Percentiles rank a stretch among this genome's conserved stretches.
Conservation (phyloP, 2,797 vertebrate genomes). For the Sebastes vulpes region DNA sequence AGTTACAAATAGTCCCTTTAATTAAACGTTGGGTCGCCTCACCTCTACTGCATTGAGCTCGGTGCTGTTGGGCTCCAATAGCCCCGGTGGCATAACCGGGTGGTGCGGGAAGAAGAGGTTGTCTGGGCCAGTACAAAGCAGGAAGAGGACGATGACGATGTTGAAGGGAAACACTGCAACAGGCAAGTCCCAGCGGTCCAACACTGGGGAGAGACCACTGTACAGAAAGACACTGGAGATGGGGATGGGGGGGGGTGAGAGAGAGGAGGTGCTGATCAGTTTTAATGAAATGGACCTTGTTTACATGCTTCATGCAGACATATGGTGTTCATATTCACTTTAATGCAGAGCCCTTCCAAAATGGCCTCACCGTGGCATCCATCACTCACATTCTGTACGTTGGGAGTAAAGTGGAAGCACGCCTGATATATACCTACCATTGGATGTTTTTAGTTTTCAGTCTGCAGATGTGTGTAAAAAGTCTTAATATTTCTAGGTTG, state of each 20-base stretch:
- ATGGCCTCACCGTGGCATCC: neutral
- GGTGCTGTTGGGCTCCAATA: conserved; percentile 64
- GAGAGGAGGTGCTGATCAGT: neutral
- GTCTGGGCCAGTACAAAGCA: conserved; percentile 74
- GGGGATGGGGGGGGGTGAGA: neutral
- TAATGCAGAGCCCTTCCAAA: neutral
- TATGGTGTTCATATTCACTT: neutral
- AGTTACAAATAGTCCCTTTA: too few relatives aligned
- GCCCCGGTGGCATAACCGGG: conserved; percentile 35
- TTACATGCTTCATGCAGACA: neutral
- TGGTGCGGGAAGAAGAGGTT: conserved; percentile 80
- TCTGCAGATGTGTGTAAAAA: neutral
- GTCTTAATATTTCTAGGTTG: neutral
- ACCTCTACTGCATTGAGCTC: conserved; percentile 71
- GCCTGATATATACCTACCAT: too few relatives aligned
- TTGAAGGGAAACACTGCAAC: conserved; percentile 85
- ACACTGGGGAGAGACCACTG: conserved; percentile 72
- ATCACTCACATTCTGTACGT: neutral
- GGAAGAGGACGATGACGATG: conserved; percentile 78
- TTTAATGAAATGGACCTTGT: neutral
- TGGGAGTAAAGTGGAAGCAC: neutral
- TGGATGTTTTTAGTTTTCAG: neutral
- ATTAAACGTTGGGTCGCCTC: neutral
- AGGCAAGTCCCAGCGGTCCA: conserved; percentile 80
- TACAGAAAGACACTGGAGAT: conserved; percentile 78